These are phyloP conservation scores for Seriola rivoliana DNA, from an alignment of 2,113 vertebrate genomes.

Conservation along the genomic window DNA sequence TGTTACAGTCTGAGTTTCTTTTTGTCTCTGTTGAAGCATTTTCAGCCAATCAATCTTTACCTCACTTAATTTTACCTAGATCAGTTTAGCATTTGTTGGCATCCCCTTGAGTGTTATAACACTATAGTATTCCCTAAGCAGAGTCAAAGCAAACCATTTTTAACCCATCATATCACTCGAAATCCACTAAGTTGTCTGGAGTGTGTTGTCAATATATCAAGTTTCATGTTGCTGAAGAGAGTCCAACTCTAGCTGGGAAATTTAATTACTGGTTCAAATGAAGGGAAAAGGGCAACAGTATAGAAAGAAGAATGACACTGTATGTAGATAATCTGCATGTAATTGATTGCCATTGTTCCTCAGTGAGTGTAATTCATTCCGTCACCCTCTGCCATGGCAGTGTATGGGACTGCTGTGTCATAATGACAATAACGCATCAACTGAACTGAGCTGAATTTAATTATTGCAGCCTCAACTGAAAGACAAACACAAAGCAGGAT, in stretches of 20 bases:
- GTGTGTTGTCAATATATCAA: not conserved
- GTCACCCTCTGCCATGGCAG: slow-evolving; percentile 22
- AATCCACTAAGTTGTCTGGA: not conserved
- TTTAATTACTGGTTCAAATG: slow-evolving; percentile 48
- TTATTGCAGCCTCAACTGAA: slow-evolving; percentile 56
- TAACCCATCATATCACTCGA: not conserved
- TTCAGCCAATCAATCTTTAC: no score
- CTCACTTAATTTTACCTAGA: not conserved
- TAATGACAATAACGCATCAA: slow-evolving; percentile 48
- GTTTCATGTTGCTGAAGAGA: slow-evolving; percentile 7
- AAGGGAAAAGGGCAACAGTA: slow-evolving; percentile 41
- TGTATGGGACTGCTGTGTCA: slow-evolving; percentile 32
- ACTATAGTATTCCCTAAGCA: not conserved
- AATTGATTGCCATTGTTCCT: slow-evolving; percentile 62
- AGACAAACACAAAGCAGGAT: slow-evolving; percentile 56
- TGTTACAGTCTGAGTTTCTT: no score
- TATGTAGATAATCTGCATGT: slow-evolving; percentile 40
- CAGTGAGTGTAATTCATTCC: slow-evolving; percentile 40
- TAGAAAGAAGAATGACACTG: slow-evolving; percentile 33
- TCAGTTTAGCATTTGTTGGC: not conserved
- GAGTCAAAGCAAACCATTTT: not conserved
- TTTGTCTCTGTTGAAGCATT: not conserved
- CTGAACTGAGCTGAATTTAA: slow-evolving; percentile 61
- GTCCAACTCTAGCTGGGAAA: slow-evolving; percentile 8
- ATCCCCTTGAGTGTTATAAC: not conserved